Evolutionary conservation across 2,888 invertebrate genomes (phyloP).

Genomic region (Tupiocoris notatus): DNA sequence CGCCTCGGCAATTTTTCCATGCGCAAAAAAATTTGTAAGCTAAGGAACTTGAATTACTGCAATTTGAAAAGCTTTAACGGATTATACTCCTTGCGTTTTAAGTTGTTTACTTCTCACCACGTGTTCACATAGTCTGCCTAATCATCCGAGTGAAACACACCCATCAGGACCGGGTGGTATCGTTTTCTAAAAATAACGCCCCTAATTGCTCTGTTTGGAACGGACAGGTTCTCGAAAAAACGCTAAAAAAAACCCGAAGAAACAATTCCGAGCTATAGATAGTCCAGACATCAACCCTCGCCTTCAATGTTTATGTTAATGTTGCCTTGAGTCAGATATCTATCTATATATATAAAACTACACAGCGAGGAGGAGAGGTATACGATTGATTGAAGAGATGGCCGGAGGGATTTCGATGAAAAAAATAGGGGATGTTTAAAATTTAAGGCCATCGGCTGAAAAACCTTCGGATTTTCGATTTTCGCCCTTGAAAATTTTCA

Average conservation of each 20-base stretch:
- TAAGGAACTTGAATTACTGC: no score
- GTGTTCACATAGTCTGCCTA: not conserved
- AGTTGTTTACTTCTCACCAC: not conserved
- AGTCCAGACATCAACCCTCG: not conserved
- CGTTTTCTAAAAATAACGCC: slow-evolving; percentile 19
- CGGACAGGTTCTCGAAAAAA: not conserved
- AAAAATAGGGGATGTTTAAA: no score
- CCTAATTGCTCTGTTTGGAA: slow-evolving; percentile 24
- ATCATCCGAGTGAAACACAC: not conserved
- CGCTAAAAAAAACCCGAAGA: not conserved
- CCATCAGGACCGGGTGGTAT: not conserved
- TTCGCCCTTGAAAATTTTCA: no score
- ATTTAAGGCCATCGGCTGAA: no score
- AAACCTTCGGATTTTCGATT: no score
- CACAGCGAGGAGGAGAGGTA: no score
- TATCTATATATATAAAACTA: no score
- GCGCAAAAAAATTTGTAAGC: no score
- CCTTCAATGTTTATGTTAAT: slow-evolving; percentile 1
- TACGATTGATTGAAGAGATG: no score
- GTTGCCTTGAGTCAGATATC: not conserved
- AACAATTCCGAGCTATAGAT: not conserved
- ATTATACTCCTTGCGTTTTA: not conserved
- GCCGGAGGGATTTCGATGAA: no score
- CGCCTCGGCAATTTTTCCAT: no score
- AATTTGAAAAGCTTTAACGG: not conserved